Evolutionary conservation across 2,888 invertebrate species (phyloP), one percentile per base, ranked within the genome.

Genomic region (Chloromyia formosa): DNA sequence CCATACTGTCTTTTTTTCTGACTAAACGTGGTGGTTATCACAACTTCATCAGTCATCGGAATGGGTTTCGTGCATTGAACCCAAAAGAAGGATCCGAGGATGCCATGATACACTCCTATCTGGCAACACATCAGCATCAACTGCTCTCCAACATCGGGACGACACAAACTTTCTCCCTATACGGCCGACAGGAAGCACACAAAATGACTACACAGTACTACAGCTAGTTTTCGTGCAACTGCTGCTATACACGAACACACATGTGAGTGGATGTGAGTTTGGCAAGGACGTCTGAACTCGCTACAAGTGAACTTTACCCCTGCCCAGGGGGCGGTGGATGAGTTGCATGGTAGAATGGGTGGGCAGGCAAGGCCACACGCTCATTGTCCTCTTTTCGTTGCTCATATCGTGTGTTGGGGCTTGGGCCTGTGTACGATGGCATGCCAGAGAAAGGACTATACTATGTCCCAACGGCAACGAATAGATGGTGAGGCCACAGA

Each of bases 231-330:
- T 20, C 58, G 58, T 20, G n/a, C 12, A 16, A n/a, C n/a, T n/a
- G n/a, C 54, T 3, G 27, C n/a, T 23, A 23, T 10, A 23, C 23
- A 60, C 56, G 12, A 22, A 20, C 16, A 60, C 9, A 27, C 27
- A 23, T 60, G 4, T 4, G 20, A 23, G 60, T 23, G 60, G 27
- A 23, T 23, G 27, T 23, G 9, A 49, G 22, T 60, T n/a, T 22
- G 10, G 22, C 60, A 60, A 60, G 60, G 60, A 60, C 60, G 60
- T 60, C 60, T 60, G 60, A 23, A 23, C 60, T 58, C 58, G 18
- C n/a, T 20, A 18, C 16, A 18, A 20, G 58, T 12, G 20, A 58
- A n/a, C 22, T 60, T 23, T 60, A 60, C 20, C n/a, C 53, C 4
- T 49, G 5, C n/a, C n/a, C n/a, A n/a, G n/a, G n/a, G n/a, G n/a